Evolutionary conservation across 2,113 vertebrate species (phyloP).

Genomic region (Himantopus leucocephalus): DNA sequence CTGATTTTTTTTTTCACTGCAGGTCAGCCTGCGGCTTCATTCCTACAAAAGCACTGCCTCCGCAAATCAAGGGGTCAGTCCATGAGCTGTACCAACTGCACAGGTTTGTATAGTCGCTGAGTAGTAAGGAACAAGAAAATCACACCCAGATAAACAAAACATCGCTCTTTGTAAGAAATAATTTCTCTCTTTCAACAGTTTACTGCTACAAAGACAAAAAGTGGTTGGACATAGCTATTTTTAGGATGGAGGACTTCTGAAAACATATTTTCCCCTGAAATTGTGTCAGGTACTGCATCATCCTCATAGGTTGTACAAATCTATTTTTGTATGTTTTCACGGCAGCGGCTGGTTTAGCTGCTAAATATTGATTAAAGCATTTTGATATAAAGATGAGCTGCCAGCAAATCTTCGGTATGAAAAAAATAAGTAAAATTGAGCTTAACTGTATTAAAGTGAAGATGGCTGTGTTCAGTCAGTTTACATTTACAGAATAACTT

Average conservation of each 20-base stretch:
- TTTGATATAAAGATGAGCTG: not conserved
- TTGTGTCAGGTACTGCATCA: not conserved
- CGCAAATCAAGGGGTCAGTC: not conserved
- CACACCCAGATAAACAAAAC: not conserved
- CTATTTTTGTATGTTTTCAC: not conserved
- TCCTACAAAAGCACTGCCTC: not conserved
- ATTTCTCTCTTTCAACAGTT: not conserved
- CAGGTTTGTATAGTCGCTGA: not conserved
- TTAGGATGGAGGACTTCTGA: not conserved
- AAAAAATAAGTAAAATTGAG: not conserved
- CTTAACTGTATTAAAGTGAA: not conserved
- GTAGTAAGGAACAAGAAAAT: not conserved
- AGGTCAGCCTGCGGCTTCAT: not conserved
- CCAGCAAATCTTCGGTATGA: not conserved
- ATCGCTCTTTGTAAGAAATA: not conserved
- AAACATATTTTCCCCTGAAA: not conserved
- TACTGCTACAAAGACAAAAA: not conserved
- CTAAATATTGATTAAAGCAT: not conserved
- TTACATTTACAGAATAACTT: not conserved
- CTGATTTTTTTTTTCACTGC: not conserved
- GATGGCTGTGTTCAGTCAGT: not conserved
- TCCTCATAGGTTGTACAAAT: not conserved
- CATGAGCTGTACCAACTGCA: not conserved
- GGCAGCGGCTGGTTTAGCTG: not conserved
- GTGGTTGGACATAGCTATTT: not conserved